Percentiles rank a stretch among this genome's conserved stretches.
These are phyloP conservation scores for Hyperopisus bebe DNA, from an alignment of 2,113 vertebrate genomes.

Conservation along the genomic window DNA sequence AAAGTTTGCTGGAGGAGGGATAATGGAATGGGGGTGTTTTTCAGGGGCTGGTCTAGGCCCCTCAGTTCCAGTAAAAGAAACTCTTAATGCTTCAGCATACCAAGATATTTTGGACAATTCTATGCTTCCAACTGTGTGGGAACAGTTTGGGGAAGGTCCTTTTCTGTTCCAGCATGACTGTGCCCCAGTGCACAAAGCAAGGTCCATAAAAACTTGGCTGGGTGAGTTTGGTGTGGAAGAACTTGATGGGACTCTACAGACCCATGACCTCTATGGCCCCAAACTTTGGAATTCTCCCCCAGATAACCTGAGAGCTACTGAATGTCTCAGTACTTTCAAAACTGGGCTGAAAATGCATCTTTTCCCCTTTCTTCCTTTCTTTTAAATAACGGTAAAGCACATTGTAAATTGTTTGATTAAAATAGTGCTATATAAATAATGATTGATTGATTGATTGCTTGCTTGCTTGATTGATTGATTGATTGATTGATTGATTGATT, in stretches of 20 bases:
- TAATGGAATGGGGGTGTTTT: background rate
- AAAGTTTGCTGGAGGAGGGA: background rate
- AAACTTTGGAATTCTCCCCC: background rate
- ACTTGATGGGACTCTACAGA: background rate
- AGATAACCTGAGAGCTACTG: background rate
- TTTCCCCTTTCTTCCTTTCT: background rate
- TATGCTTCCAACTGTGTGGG: background rate
- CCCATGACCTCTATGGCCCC: background rate
- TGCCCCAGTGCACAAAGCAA: background rate
- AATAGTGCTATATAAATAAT: background rate
- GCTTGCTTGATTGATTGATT: too few relatives aligned
- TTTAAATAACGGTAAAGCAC: background rate
- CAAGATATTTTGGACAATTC: background rate
- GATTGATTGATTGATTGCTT: too few relatives aligned
- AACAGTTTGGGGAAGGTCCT: background rate
- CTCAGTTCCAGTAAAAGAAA: background rate
- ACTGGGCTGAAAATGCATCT: background rate
- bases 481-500: too few relatives aligned
- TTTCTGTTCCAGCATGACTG: background rate
- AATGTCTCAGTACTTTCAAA: background rate
- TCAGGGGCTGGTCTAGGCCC: background rate
- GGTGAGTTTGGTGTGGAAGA: background rate
- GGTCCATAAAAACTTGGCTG: background rate
- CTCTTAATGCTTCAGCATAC: background rate
- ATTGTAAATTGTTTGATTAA: background rate